phyloP scores from a whole-genome alignment of 2,113 vertebrate genomes.

The Pandion haliaetus region DNA sequence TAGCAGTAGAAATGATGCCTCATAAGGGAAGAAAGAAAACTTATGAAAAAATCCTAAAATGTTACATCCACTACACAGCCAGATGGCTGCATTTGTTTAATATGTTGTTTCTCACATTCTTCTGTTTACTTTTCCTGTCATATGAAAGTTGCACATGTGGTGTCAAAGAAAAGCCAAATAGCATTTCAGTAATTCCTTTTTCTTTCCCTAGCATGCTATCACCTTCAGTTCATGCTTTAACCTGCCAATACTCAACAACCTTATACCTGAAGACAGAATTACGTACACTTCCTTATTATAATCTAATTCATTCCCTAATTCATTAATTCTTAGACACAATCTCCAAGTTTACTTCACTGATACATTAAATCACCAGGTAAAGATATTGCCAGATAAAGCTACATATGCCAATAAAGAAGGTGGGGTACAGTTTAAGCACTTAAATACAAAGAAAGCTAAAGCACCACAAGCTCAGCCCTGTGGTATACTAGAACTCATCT shows the following conservation, averaged over 20 bases:
- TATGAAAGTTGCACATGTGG: constrained; percentile 50
- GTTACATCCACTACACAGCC: constrained; percentile 45
- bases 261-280: background rate
- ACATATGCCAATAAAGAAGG: background rate
- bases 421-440: background rate
- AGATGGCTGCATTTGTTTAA: constrained; percentile 66
- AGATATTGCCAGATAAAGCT: background rate
- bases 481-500: background rate
- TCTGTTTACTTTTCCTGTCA: constrained; percentile 60
- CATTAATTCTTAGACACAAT: background rate
- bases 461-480: background rate
- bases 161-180: constrained; percentile 9
- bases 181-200: background rate
- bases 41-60: background rate
- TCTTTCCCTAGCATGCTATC: background rate
- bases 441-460: background rate
- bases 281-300: background rate
- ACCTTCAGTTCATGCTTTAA: background rate
- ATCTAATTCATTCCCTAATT: background rate
- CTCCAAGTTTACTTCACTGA: background rate
- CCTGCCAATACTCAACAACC: background rate
- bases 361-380: background rate
- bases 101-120: constrained; percentile 66
- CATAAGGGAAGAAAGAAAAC: background rate
- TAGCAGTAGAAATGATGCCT: background rate